Conservation (phyloP, 1,140 invertebrate species). For the Schlechtendalia chinensis region DNA sequence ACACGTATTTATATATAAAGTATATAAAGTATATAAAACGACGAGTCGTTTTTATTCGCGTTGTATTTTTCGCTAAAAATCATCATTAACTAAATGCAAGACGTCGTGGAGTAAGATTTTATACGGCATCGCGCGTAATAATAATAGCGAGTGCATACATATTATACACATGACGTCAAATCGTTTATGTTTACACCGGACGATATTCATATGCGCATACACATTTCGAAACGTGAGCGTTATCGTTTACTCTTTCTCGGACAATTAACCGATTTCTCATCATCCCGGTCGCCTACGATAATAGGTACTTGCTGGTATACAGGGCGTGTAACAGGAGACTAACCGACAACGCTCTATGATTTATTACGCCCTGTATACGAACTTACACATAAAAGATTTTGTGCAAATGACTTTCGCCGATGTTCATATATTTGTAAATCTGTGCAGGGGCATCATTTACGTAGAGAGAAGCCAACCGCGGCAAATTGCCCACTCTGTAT, state of each 20-base stretch:
- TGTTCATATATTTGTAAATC: too few relatives aligned
- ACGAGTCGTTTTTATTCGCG: not conserved
- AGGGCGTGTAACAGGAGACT: too few relatives aligned
- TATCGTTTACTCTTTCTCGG: not conserved
- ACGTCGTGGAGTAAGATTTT: conserved; percentile 9
- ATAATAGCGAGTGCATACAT: not conserved
- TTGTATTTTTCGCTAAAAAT: not conserved
- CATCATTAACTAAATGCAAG: not conserved
- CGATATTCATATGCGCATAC: not conserved
- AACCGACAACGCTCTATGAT: too few relatives aligned
- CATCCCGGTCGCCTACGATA: too few relatives aligned
- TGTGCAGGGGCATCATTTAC: too few relatives aligned
- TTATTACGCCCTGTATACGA: too few relatives aligned
- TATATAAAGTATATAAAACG: not conserved
- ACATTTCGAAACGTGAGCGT: too few relatives aligned
- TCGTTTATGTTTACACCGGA: not conserved
- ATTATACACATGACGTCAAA: conserved; percentile 7
- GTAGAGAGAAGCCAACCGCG: too few relatives aligned
- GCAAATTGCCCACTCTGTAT: too few relatives aligned
- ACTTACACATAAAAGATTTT: too few relatives aligned
- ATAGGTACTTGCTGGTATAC: too few relatives aligned
- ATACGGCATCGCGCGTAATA: not conserved
- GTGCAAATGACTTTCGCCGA: too few relatives aligned
- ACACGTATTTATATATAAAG: not conserved
- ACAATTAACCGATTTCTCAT: not conserved